A percentile compares a stretch with the other conserved stretches of the same genome.
These are phyloP conservation scores for Drosophila mulleri DNA, from an alignment of 2,888 invertebrate genomes.

Conservation along the genomic window DNA sequence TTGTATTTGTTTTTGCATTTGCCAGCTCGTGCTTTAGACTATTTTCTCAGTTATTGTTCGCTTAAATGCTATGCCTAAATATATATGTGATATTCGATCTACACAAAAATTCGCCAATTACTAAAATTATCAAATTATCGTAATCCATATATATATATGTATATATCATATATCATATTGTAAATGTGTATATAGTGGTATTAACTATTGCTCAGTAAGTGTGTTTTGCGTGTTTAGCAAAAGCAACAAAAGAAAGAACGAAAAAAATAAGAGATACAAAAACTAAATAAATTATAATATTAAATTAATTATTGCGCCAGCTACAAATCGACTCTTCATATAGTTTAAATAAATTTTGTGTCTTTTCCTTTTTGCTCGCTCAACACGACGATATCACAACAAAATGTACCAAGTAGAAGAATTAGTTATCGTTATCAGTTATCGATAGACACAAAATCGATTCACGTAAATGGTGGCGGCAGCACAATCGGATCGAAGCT, in stretches of 20 bases:
- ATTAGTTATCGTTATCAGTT: constrained; percentile 63
- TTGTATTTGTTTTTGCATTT: constrained; percentile 31
- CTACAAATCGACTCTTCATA: constrained; percentile 43
- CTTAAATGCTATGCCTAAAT: constrained; percentile 67
- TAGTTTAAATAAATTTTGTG: constrained; percentile 21
- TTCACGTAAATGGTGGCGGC: constrained; percentile 85
- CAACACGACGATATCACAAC: constrained; percentile 80
- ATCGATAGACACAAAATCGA: constrained; percentile 22
- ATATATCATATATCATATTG: constrained; percentile 37
- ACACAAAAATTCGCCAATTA: constrained; percentile 80
- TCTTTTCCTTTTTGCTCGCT: constrained; percentile 69
- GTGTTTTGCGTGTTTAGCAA: constrained; percentile 71
- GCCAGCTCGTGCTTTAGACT: constrained; percentile 59
- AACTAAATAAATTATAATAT: constrained; percentile 1
- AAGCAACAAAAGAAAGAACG: constrained; percentile 26
- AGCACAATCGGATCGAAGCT: constrained; percentile 87
- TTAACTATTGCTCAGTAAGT: constrained; percentile 79
- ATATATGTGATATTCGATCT: constrained; percentile 70
- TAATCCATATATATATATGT: constrained; percentile 30
- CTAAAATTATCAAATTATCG: constrained; percentile 70
- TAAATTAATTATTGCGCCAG: constrained; percentile 49
- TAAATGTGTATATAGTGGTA: constrained; percentile 44
- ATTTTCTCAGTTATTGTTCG: constrained; percentile 52
- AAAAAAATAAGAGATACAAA: not conserved
- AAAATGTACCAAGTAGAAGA: constrained; percentile 81